These are phyloP conservation scores for Eristalis arbustorum DNA, from an alignment of 2,888 invertebrate genomes.

Conservation along the genomic window DNA sequence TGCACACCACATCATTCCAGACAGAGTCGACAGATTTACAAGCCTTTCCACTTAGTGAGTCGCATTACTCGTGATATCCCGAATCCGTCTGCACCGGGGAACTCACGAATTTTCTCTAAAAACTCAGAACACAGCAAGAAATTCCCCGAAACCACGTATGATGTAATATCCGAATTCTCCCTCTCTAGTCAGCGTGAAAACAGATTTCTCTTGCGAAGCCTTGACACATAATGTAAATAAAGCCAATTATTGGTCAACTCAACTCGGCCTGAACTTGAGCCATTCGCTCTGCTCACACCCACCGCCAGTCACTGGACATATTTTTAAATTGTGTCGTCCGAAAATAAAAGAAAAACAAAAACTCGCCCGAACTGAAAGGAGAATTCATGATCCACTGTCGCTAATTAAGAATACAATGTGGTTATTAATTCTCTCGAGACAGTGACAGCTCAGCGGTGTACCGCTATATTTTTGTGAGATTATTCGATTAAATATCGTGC, in stretches of 20 bases:
- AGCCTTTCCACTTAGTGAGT: background rate
- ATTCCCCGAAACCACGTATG: background rate
- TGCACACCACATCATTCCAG: background rate
- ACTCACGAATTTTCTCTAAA: background rate
- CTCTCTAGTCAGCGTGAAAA: background rate
- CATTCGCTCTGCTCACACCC: slow-evolving; percentile 3
- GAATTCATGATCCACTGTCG: background rate
- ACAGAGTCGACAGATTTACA: background rate
- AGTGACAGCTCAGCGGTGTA: background rate
- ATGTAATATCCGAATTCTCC: background rate
- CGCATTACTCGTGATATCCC: background rate
- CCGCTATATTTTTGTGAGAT: background rate
- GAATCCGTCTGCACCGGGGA: background rate
- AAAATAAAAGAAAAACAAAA: background rate
- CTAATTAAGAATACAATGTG: background rate
- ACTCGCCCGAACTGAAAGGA: background rate
- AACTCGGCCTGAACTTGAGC: slow-evolving; percentile 17
- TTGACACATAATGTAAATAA: slow-evolving; percentile 18
- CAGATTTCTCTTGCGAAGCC: background rate
- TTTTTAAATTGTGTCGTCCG: background rate
- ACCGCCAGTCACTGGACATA: background rate
- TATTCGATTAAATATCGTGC: background rate
- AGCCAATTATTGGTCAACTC: slow-evolving; percentile 20
- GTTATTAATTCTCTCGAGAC: background rate
- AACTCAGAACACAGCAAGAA: background rate